These are phyloP conservation scores for Platichthys flesus DNA, from an alignment of 2,113 vertebrate genomes.

Conservation along the genomic window DNA sequence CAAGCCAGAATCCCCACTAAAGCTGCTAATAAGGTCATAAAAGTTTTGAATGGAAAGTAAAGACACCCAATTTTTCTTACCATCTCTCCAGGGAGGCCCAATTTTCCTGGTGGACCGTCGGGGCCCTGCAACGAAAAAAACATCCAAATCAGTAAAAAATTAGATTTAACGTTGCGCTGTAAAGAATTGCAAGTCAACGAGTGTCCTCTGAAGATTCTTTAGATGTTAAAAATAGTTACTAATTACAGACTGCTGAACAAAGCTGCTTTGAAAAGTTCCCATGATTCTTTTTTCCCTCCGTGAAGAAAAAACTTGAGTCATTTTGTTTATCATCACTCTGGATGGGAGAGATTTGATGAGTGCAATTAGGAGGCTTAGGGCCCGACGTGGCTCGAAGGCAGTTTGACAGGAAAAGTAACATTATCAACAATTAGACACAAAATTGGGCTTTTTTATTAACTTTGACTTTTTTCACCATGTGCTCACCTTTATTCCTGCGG, in stretches of 20 bases:
- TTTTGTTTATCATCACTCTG: conserved; percentile 29
- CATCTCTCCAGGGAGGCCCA: conserved; percentile 87
- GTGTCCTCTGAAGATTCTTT: conserved; percentile 33
- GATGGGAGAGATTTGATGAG: conserved; percentile 5
- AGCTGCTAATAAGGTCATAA: not conserved
- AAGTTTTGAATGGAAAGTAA: conserved; percentile 3
- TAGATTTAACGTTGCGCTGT: conserved; percentile 48
- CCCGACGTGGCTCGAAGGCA: conserved; percentile 9
- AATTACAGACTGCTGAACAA: conserved; percentile 39
- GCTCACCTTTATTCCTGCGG: conserved; percentile 87
- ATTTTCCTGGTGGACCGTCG: conserved; percentile 87
- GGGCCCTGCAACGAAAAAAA: conserved; percentile 82
- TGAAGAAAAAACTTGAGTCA: not conserved
- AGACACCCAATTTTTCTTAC: conserved; percentile 74
- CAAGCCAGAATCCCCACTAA: not conserved
- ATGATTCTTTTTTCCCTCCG: not conserved
- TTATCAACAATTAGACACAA: conserved; percentile 1
- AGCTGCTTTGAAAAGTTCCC: conserved; percentile 30
- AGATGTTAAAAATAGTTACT: conserved; percentile 55
- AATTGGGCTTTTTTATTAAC: not conserved
- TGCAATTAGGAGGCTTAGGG: conserved; percentile 9
- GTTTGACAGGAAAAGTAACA: not conserved
- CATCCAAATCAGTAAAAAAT: conserved; percentile 18
- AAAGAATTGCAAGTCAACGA: conserved; percentile 36
- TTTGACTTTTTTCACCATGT: conserved; percentile 1